These are phyloP conservation scores for Hemibates koningsi DNA, from an alignment of 2,113 vertebrate genomes.

Conservation along the genomic window DNA sequence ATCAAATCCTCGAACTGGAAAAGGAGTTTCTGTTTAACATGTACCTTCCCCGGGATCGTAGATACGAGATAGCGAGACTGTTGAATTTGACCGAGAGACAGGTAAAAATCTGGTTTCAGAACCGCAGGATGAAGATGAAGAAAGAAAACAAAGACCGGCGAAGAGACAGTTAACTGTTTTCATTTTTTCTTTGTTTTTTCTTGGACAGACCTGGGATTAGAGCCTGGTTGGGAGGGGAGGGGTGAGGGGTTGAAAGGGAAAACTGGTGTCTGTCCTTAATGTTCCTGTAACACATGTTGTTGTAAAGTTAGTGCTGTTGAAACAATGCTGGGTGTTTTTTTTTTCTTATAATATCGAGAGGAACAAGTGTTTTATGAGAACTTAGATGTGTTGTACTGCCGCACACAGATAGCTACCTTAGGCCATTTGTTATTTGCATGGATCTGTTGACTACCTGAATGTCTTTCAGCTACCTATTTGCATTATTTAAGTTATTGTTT, in stretches of 20 bases:
- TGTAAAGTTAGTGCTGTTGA: slow-evolving; percentile 75
- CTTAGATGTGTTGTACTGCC: slow-evolving; percentile 79
- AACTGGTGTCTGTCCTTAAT: not conserved
- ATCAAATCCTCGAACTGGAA: slow-evolving; percentile 96
- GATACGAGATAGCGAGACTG: slow-evolving; percentile 91
- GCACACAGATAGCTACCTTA: slow-evolving; percentile 6
- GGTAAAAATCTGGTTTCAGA: slow-evolving; percentile 99
- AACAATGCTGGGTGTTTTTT: slow-evolving; percentile 61
- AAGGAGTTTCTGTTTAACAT: slow-evolving; percentile 99
- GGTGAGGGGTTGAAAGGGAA: not conserved
- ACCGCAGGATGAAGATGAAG: slow-evolving; percentile 99
- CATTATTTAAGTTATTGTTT: slow-evolving; percentile 58
- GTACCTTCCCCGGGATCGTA: slow-evolving; percentile 97
- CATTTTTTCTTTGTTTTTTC: not conserved
- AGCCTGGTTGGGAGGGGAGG: not conserved
- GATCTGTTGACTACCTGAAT: slow-evolving; percentile 67
- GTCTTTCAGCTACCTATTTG: slow-evolving; percentile 68
- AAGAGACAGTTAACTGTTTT: slow-evolving; percentile 81
- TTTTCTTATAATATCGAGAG: slow-evolving; percentile 69
- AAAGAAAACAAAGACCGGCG: slow-evolving; percentile 95
- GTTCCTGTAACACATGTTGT: slow-evolving; percentile 70
- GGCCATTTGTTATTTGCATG: slow-evolving; percentile 52
- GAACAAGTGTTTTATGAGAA: slow-evolving; percentile 74
- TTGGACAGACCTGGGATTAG: slow-evolving; percentile 12
- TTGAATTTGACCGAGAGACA: slow-evolving; percentile 97